phyloP scores from a whole-genome alignment of 2,888 invertebrate genomes.

The Galerucella calmariensis region DNA sequence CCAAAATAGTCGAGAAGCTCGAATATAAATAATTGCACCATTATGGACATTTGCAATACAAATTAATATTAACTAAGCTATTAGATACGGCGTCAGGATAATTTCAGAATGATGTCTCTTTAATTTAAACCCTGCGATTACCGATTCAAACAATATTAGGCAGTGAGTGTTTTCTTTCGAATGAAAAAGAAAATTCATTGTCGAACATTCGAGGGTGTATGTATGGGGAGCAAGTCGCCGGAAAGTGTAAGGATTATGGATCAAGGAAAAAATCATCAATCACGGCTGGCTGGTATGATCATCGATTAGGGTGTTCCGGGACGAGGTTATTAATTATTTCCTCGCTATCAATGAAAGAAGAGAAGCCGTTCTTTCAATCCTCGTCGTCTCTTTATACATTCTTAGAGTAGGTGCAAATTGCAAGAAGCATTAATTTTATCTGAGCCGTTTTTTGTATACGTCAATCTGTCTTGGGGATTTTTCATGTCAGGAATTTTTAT shows the following conservation, averaged over 20 bases:
- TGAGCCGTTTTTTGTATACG: slow-evolving; percentile 42
- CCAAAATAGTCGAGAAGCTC: no score
- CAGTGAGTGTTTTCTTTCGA: background rate
- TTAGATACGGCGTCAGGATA: no score
- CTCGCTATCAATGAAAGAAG: slow-evolving; percentile 56
- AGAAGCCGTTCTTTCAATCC: slow-evolving; percentile 48
- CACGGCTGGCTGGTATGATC: slow-evolving; percentile 61
- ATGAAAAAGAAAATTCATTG: slow-evolving; percentile 20
- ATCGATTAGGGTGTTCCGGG: slow-evolving; percentile 59
- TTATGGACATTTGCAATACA: no score
- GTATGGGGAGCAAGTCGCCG: slow-evolving; percentile 23
- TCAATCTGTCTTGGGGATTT: slow-evolving; percentile 26
- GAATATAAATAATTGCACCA: no score
- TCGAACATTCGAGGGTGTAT: background rate
- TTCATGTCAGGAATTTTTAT: slow-evolving; percentile 25
- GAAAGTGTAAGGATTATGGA: slow-evolving; percentile 28
- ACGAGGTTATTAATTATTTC: slow-evolving; percentile 63
- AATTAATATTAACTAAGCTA: no score
- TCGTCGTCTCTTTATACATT: slow-evolving; percentile 48
- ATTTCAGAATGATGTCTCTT: no score
- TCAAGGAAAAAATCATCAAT: slow-evolving; percentile 57
- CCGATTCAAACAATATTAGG: background rate
- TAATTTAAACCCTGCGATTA: no score
- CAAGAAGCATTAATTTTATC: slow-evolving; percentile 57
- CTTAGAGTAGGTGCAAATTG: slow-evolving; percentile 58